Conservation (phyloP, 1,140 invertebrate species). For the Drosophila erecta region DNA sequence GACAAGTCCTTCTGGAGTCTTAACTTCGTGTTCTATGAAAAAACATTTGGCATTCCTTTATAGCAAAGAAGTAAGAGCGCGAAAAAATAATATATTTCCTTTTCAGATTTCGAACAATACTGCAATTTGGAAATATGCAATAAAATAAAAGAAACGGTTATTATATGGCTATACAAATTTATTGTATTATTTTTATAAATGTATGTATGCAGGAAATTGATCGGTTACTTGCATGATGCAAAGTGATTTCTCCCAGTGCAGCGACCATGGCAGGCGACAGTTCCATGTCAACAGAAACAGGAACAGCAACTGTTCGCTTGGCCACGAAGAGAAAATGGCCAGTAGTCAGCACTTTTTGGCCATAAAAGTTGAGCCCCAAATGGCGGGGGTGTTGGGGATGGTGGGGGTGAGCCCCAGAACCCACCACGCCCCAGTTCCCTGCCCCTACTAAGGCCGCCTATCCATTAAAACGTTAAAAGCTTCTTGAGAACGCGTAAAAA, state of each 20-base stretch:
- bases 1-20: too few relatives aligned
- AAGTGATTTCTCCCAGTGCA: conserved; percentile 1
- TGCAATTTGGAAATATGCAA: too few relatives aligned
- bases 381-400: neutral
- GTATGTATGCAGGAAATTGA: too few relatives aligned
- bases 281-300: conserved; percentile 64
- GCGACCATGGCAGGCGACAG: conserved; percentile 46
- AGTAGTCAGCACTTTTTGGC: conserved; percentile 75
- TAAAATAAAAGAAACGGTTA: too few relatives aligned
- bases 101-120: too few relatives aligned
- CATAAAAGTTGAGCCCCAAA: conserved; percentile 56
- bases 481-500: conserved; percentile 79
- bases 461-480: conserved; percentile 82
- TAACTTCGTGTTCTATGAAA: too few relatives aligned
- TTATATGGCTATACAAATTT: too few relatives aligned
- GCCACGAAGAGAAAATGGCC: conserved; percentile 58
- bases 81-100: too few relatives aligned
- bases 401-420: neutral
- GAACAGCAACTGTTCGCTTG: conserved; percentile 3
- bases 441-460: conserved; percentile 42
- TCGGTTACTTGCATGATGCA: too few relatives aligned
- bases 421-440: neutral
- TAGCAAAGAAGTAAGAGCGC: too few relatives aligned
- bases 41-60: too few relatives aligned
- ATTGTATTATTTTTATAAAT: too few relatives aligned